Evolutionary conservation across 2,113 vertebrate species (phyloP), one percentile per base, ranked within the genome.

Genomic region (Ornithorhynchus anatinus): DNA sequence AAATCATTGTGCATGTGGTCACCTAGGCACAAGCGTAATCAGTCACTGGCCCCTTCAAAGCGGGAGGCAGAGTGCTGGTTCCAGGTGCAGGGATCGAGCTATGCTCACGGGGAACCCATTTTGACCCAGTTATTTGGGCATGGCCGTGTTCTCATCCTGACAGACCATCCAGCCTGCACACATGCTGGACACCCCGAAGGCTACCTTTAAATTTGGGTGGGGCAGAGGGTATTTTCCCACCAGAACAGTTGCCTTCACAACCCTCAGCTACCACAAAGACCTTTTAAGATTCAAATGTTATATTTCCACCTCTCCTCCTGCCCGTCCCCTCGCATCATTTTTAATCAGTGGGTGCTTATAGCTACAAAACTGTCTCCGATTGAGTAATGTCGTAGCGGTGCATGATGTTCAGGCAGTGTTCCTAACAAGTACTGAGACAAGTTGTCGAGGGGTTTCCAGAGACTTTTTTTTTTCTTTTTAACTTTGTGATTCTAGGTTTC

Each of bases 91-190:
- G 56, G 54, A 79, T 62, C 69, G 71, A 83, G 74, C 75, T 75
- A 66, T 83, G 66, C 51, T 62, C 43, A 72, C 68, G 59, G 72
- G 75, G 65, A 66, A 69, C 80, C 59, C 75, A 29, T 73, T 85
- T 75, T 79, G 82, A 83, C 77, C 80, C 69, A 87, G 66, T 85
- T 83, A 67, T 59, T 74, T 32, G 61, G 61, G 65, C n/a, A n/a
- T n/a, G 83, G 76, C 76, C 72, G 72, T 52, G 11, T 66, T 77
- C 83, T 66, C 74, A 79, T 69, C 79, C 77, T 72, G 54, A 22
- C n/a, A 57, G 75, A 76, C 40, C 45, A 45, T 74, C 32, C 44
- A 66, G 57, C 52, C 57, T 39, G 7, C 32, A 8, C 31, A 43
- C 9, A 0, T 75, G 50, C 61, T 74, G 47, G n/a, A n/a, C n/a